phyloP scores from a whole-genome alignment of 1,140 invertebrate genomes.

The Leptinotarsa undecemlineata region DNA sequence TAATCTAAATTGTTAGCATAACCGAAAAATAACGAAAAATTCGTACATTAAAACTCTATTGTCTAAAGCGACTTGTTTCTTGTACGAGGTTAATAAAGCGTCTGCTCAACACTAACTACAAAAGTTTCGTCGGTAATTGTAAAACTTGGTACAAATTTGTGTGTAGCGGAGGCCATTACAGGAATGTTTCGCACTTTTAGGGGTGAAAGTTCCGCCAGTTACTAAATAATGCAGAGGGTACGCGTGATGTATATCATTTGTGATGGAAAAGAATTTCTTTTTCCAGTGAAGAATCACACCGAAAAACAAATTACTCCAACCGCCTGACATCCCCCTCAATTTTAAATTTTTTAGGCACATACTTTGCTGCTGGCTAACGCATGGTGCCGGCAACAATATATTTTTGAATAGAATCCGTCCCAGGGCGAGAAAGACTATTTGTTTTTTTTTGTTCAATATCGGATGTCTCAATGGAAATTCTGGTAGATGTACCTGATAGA shows the following conservation, averaged over 20 bases:
- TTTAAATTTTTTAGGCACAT: slow-evolving; percentile 29
- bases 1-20: slow-evolving; percentile 24
- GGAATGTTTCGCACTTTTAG: slow-evolving; percentile 48
- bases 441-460: background rate
- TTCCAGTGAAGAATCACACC: slow-evolving; percentile 39
- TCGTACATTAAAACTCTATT: slow-evolving; percentile 29
- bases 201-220: slow-evolving; percentile 40
- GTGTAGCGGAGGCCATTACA: slow-evolving; percentile 43
- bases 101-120: slow-evolving; percentile 45
- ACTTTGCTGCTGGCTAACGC: slow-evolving; percentile 33
- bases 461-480: too few relatives aligned
- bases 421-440: slow-evolving; percentile 8
- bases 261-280: slow-evolving; percentile 45
- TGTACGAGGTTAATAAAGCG: slow-evolving; percentile 36
- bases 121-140: slow-evolving; percentile 47
- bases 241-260: slow-evolving; percentile 45
- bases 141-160: slow-evolving; percentile 48
- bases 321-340: slow-evolving; percentile 19
- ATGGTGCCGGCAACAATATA: slow-evolving; percentile 38
- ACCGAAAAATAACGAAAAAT: slow-evolving; percentile 20
- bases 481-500: too few relatives aligned
- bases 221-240: slow-evolving; percentile 47
- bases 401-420: slow-evolving; percentile 40
- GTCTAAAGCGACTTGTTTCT: slow-evolving; percentile 31
- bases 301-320: slow-evolving; percentile 40